Conservation (phyloP, 2,888 invertebrate species). For the Oasisia sp. region DNA sequence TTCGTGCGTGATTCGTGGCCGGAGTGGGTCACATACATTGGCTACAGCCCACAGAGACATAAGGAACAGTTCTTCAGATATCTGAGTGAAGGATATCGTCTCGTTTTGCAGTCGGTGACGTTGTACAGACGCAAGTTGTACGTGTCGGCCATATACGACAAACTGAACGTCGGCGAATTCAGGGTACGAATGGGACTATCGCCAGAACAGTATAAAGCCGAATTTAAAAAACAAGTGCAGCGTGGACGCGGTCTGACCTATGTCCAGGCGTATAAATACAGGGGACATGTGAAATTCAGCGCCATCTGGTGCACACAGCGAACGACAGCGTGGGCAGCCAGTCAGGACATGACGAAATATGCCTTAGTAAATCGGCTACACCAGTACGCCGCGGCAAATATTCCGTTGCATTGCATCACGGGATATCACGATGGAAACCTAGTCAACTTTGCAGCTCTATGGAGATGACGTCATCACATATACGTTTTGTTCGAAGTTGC, state of each 20-base stretch:
- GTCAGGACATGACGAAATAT: constrained; percentile 54
- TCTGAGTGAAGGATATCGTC: constrained; percentile 36
- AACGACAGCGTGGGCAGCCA: constrained; percentile 49
- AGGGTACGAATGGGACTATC: constrained; percentile 41
- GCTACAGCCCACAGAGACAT: constrained; percentile 40
- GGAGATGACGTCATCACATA: constrained; percentile 40
- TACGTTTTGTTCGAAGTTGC: neutral
- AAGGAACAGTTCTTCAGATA: constrained; percentile 39
- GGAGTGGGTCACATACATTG: constrained; percentile 41
- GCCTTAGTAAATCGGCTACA: constrained; percentile 54
- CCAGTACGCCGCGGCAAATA: constrained; percentile 49
- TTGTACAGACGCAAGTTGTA: constrained; percentile 40
- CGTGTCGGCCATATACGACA: constrained; percentile 42
- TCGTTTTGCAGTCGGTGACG: constrained; percentile 41
- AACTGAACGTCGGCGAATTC: constrained; percentile 39
- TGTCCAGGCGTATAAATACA: constrained; percentile 51
- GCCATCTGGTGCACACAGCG: constrained; percentile 49
- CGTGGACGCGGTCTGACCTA: constrained; percentile 43
- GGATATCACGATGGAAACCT: constrained; percentile 54
- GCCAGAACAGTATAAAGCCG: constrained; percentile 46
- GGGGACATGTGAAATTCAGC: constrained; percentile 48
- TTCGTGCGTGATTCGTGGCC: constrained; percentile 42
- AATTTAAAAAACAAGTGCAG: constrained; percentile 44
- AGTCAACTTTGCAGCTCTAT: constrained; percentile 54
- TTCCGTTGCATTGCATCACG: constrained; percentile 48